These are phyloP conservation scores for Caenorhabditis imperialis DNA, from an alignment of 2,888 invertebrate genomes.

Conservation along the genomic window DNA sequence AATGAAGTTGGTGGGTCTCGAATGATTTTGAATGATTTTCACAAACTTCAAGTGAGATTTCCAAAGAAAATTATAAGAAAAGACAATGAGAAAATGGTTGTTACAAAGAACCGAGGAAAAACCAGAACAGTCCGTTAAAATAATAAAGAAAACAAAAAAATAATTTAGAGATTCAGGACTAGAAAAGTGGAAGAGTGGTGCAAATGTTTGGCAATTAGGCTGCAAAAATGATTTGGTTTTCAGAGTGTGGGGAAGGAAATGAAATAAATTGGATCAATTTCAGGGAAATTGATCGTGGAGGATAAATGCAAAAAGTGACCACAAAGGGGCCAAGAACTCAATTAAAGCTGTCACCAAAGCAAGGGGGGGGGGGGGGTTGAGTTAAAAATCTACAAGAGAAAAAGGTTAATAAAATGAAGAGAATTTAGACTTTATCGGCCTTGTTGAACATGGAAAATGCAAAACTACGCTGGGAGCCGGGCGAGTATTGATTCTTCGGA, in stretches of 20 bases:
- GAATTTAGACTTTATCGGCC: constrained; percentile 56
- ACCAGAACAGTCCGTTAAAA: constrained; percentile 47
- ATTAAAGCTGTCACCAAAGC: constrained; percentile 54
- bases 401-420: constrained; percentile 8
- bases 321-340: background rate
- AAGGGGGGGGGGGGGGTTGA: constrained; percentile 16
- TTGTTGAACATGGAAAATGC: constrained; percentile 61
- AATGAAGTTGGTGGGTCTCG: too few relatives aligned
- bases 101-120: constrained; percentile 46
- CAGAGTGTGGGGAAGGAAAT: constrained; percentile 6
- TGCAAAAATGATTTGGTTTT: too few relatives aligned
- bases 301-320: background rate
- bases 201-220: constrained; percentile 40
- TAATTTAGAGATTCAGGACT: constrained; percentile 9
- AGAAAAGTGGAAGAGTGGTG: constrained; percentile 7
- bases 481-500: constrained; percentile 55
- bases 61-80: constrained; percentile 9
- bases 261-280: constrained; percentile 3
- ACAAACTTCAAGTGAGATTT: constrained; percentile 2
- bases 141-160: background rate
- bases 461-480: constrained; percentile 57
- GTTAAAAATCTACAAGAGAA: background rate
- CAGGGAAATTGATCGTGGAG: background rate
- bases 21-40: too few relatives aligned
- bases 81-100: constrained; percentile 3